Base-by-base conservation (phyloP, 53 echinoderm and acorn worm genomes). In the Echinometra lucunter region DNA sequence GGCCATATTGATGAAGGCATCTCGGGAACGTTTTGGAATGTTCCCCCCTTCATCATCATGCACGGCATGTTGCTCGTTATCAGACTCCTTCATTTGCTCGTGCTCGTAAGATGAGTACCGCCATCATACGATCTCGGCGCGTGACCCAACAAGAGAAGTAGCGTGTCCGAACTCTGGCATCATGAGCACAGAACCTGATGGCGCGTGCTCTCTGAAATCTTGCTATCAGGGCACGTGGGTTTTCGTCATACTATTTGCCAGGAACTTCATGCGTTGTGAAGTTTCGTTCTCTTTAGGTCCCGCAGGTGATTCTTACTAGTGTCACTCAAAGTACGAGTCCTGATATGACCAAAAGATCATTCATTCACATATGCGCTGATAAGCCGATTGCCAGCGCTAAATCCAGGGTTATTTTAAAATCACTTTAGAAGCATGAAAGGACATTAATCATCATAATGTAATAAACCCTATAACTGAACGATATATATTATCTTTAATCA, bases 91-190 rank as follows among this genome's bases (percentile, higher is more conserved):
- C 75, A 37, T 75, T 37, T 75, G 75, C 75, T 40, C 78, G 78
- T 78, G 40, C 78, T 78, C 78, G 78, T 78, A 78, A 78, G 78
- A 78, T 42, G 78, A 78, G 78, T 17, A 78, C 78, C 78, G 78
- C 38, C 78, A 78, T 42, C 78, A 42, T 38, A 6, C 78, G 38
- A 78, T 78, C 78, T 78, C 42, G 78, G 42, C 38, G 42, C 78
- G 78, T 78, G 78, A 78, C 78, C 42, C 21, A 42, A 38, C 38
- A 38, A 78, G 21, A 21, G 78, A 78, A 78, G 21, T 38, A 78
- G 42, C 78, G 42, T 23, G 42, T 38, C 13, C 28, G 13, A 78
- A 19, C 78, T 40, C 78, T 13, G 35, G n/a, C 42, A 78, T 40
- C n/a, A n/a, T n/a, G n/a, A n/a, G n/a, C n/a, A n/a, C n/a, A 23